Conservation (phyloP, 2,888 invertebrate genomes). For the Acleris literana region DNA sequence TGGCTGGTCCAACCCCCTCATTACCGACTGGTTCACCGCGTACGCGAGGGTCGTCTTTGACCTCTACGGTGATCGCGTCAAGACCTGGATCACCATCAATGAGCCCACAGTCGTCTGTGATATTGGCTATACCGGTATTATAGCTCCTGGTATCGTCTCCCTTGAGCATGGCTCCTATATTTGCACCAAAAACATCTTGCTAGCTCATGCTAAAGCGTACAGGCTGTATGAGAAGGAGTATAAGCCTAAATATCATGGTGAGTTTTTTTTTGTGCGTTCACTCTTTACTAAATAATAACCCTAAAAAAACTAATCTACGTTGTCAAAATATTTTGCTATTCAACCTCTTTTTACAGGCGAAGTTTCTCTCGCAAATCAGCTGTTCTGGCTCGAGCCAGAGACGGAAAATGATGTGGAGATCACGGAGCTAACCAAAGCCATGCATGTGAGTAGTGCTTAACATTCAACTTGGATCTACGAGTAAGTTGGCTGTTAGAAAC, state of each 20-base stretch:
- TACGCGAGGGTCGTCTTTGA: constrained; percentile 46
- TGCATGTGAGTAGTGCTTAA: constrained; percentile 5
- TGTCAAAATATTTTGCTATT: too few species aligned
- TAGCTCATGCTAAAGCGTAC: constrained; percentile 85
- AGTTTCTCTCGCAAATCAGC: constrained; percentile 50
- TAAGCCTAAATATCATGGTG: constrained; percentile 70
- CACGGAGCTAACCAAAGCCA: constrained; percentile 60
- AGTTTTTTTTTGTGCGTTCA: constrained; percentile 15
- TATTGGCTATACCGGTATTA: constrained; percentile 44
- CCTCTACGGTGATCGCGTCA: constrained; percentile 49
- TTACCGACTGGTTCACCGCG: constrained; percentile 46
- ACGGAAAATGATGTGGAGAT: constrained; percentile 75
- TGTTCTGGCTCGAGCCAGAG: constrained; percentile 76
- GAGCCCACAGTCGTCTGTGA: constrained; percentile 40
- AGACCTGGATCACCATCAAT: constrained; percentile 49
- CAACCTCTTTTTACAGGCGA: constrained; percentile 43
- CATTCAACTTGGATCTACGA: too few species aligned
- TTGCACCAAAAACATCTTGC: constrained; percentile 84
- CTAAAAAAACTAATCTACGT: neutral
- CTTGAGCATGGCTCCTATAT: constrained; percentile 78
- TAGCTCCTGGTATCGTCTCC: constrained; percentile 47
- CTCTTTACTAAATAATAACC: too few species aligned
- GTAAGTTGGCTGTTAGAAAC: too few species aligned
- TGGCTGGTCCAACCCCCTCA: constrained; percentile 48
- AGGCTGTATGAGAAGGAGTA: constrained; percentile 82